These are phyloP conservation scores for Ricordea florida DNA, from an alignment of 92 coral and sea anemone species.

Conservation along the genomic window DNA sequence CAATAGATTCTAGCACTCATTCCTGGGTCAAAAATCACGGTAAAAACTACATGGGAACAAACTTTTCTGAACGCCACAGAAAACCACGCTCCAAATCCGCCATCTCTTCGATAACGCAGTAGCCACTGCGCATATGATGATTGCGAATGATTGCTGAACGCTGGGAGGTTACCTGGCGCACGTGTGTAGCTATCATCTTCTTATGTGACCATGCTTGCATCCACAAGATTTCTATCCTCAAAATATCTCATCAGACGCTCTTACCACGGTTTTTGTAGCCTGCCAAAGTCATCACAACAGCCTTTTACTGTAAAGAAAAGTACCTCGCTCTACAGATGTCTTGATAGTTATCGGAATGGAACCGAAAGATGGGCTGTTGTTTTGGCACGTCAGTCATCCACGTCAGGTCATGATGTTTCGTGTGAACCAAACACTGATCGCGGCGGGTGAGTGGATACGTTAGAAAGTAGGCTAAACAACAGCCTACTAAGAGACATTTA, in stretches of 20 bases:
- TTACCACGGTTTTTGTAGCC: conserved; percentile 5
- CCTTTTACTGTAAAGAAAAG: conserved; percentile 8
- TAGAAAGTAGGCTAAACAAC: too few relatives aligned
- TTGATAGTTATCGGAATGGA: neutral
- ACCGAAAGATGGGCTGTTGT: conserved; percentile 5
- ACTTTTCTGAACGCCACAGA: conserved; percentile 4
- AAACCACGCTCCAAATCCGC: conserved; percentile 44
- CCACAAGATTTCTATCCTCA: neutral
- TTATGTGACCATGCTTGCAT: conserved; percentile 38
- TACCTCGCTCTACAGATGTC: neutral
- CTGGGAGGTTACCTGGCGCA: conserved; percentile 28
- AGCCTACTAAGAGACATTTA: too few relatives aligned
- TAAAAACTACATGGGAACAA: neutral
- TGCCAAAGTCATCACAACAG: conserved; percentile 7
- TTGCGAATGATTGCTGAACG: neutral
- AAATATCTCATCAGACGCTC: neutral
- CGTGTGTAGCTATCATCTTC: neutral
- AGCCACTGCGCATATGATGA: neutral
- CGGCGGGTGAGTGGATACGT: too few relatives aligned
- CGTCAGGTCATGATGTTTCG: neutral
- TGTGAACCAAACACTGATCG: too few relatives aligned
- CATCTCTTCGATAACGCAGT: conserved; percentile 9
- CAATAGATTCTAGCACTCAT: conserved; percentile 94
- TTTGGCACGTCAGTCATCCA: neutral
- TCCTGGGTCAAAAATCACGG: neutral